phyloP scores from a whole-genome alignment of 37 sponge, comb jelly and placozoan genomes.

The Theonella swinhoei region DNA sequence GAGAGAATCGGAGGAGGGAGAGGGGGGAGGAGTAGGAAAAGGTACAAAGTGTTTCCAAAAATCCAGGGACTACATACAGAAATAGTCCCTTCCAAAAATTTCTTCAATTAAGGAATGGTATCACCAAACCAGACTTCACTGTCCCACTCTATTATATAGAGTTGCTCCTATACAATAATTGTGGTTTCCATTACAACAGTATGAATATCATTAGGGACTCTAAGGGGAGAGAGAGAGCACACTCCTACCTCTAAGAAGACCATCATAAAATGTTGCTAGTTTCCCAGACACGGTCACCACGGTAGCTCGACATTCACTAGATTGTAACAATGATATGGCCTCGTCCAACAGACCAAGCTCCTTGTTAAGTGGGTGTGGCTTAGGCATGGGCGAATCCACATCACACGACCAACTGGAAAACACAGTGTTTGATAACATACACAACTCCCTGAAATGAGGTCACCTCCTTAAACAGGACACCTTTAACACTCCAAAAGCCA shows the following conservation, averaged over 20 bases:
- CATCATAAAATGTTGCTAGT: slow-evolving; percentile 86
- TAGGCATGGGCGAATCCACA: not conserved
- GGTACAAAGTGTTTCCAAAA: too few relatives aligned
- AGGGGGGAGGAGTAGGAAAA: not conserved
- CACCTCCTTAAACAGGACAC: too few relatives aligned
- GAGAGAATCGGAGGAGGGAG: not conserved
- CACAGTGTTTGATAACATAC: too few relatives aligned
- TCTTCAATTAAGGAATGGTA: too few relatives aligned
- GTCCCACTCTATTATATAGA: too few relatives aligned
- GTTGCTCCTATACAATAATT: not conserved
- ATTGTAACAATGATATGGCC: slow-evolving; percentile 43
- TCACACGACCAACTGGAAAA: slow-evolving; percentile 68
- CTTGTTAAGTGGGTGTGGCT: slow-evolving; percentile 66
- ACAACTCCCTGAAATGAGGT: too few relatives aligned
- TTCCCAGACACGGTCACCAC: slow-evolving; percentile 67
- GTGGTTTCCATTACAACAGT: not conserved
- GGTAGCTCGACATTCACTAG: slow-evolving; percentile 64
- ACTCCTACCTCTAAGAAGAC: slow-evolving; percentile 71
- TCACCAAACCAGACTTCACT: too few relatives aligned
- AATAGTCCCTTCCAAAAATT: too few relatives aligned
- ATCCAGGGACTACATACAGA: too few relatives aligned
- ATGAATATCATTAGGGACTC: not conserved
- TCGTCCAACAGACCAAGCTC: slow-evolving; percentile 55
- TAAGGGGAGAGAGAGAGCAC: too few relatives aligned
- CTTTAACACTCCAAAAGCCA: too few relatives aligned